Evolutionary conservation across 2,797 vertebrate genomes (phyloP).

Genomic region (Anisognathus igniventris): DNA sequence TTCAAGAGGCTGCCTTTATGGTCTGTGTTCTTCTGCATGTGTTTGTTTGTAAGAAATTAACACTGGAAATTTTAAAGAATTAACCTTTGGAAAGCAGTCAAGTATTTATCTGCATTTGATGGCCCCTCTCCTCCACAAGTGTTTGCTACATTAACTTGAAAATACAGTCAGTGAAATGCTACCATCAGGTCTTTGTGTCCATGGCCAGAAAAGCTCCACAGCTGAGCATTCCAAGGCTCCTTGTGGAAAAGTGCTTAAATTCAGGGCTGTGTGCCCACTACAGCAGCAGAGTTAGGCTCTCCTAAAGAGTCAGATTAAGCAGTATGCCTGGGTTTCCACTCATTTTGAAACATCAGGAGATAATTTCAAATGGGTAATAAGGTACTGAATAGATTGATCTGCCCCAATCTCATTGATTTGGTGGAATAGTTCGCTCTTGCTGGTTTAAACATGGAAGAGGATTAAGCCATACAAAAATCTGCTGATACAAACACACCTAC

Average conservation of each 20-base stretch:
- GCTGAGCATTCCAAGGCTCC: background rate
- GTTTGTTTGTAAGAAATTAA: background rate
- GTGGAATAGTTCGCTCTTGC: background rate
- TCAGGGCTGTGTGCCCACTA: background rate
- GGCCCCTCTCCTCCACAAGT: background rate
- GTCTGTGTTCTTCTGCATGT: background rate
- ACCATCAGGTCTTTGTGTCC: background rate
- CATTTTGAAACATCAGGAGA: background rate
- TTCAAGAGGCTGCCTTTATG: background rate
- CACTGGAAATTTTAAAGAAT: background rate
- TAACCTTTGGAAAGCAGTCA: background rate
- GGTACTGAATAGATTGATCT: background rate
- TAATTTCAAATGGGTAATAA: background rate
- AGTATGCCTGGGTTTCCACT: background rate
- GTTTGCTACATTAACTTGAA: slow-evolving; percentile 11
- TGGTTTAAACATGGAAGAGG: background rate
- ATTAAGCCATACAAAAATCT: background rate
- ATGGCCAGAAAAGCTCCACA: background rate
- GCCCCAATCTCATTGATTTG: background rate
- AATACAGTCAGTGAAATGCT: background rate
- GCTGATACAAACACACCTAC: background rate
- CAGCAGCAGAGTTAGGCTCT: background rate
- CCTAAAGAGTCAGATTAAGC: background rate
- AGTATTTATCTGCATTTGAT: background rate
- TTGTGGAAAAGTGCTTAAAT: background rate